Base-by-base conservation (phyloP, 1,140 invertebrate genomes). In the Halictus rubicundus region DNA sequence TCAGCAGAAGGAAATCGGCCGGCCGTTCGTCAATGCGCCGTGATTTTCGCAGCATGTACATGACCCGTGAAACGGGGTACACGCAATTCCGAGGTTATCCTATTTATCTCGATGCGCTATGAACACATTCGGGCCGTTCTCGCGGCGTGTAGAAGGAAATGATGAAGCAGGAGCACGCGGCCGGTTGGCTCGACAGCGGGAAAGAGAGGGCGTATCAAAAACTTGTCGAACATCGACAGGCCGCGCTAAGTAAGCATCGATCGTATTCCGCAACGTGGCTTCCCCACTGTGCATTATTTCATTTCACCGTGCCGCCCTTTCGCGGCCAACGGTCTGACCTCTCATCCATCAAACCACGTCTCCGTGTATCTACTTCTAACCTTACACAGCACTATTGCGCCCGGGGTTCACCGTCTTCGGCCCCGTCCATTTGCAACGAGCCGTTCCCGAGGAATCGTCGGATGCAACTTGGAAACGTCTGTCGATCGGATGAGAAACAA, bases 381-480 rank as follows among this genome's bases (percentile, higher is more conserved):
- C 83, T 87, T 81, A 83, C 86, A 87, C 77, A 83, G 83, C 81
- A 87, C 85, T 83, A 87, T 86, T 87, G 83, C 65, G 71, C 42
- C 57, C 46, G 2, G 2, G 49, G 6, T 59, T 37, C 80, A 27
- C 75, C 68, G 63, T 82, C 71, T 81, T 75, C 85, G 74, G 66
- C 83, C 68, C 73, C 78, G 68, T 72, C 57, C 54, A n/a, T 57
- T 57, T 9, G 42, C 37, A n/a, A n/a, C 54, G 49, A 72, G 42
- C 21, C 75, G 61, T 75, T 85, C 37, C 68, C 49, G 42, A n/a
- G 63, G 63, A 77, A 83, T 86, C 85, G 76, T 46, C 77, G 23
- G 32, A n/a, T n/a, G 39, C 54, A 82, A 74, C 69, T 85, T 72
- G 14, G 16, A 16, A 21, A 52, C 49, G 49, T 52, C 49, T 52